Evolutionary conservation across 2,797 vertebrate genomes (phyloP).

Genomic region (Danio jaintianensis): DNA sequence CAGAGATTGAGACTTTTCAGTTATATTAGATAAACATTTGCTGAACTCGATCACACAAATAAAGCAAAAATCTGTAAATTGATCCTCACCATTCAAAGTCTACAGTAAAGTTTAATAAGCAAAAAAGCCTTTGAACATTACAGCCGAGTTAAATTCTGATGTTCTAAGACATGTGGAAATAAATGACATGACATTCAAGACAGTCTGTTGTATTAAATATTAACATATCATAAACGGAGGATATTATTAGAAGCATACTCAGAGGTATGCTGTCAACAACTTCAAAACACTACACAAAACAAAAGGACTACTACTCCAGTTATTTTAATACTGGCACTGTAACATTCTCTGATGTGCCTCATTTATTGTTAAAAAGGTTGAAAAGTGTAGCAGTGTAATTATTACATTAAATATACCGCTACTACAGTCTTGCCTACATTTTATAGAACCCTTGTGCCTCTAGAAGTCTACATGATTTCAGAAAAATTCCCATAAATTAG

Average conservation of each 20-base stretch:
- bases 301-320: background rate
- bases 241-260: constrained; percentile 15
- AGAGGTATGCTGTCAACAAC: background rate
- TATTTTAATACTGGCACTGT: background rate
- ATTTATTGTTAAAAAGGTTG: background rate
- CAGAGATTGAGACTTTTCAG: background rate
- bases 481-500: no score
- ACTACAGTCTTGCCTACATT: background rate
- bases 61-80: background rate
- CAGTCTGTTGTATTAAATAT: background rate
- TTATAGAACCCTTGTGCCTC: no score
- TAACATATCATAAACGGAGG: background rate
- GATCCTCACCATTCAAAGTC: background rate
- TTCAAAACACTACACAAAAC: background rate
- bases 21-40: background rate
- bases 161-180: background rate
- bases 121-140: background rate
- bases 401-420: background rate
- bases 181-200: background rate
- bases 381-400: background rate
- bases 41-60: background rate
- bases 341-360: background rate
- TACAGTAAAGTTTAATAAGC: background rate
- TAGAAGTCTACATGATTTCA: no score
- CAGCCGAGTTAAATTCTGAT: background rate